Percentiles rank a stretch among this genome's conserved stretches.
phyloP scores from a whole-genome alignment of 1,140 invertebrate genomes.

The Drosophila bipectinata region DNA sequence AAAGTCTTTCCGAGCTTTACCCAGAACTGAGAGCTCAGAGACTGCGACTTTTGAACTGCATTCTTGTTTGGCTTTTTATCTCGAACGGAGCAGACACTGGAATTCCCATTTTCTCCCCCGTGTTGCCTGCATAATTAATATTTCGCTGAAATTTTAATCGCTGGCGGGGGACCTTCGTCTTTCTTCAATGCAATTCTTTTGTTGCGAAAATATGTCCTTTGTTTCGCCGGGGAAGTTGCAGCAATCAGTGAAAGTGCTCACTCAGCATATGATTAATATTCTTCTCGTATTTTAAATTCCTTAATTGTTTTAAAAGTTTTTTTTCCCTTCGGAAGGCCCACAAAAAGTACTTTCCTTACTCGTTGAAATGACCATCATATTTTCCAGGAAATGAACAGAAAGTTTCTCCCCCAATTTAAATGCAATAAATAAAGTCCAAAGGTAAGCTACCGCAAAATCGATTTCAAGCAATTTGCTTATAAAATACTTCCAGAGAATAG shows the following conservation, averaged over 20 bases:
- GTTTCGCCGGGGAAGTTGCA: conserved; percentile 34
- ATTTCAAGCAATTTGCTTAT: conserved; percentile 16
- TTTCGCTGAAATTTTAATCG: conserved; percentile 39
- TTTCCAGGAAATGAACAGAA: conserved; percentile 1
- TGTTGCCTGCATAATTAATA: conserved; percentile 67
- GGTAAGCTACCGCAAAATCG: background rate
- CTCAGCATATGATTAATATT: conserved; percentile 5
- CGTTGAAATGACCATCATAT: background rate
- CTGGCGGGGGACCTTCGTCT: background rate
- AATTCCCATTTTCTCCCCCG: conserved; percentile 11
- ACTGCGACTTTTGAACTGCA: conserved; percentile 11
- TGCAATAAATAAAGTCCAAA: conserved; percentile 1
- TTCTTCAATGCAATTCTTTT: conserved; percentile 49
- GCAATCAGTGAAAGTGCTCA: conserved; percentile 51
- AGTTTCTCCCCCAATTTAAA: conserved; percentile 1
- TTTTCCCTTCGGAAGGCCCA: background rate
- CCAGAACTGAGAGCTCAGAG: background rate
- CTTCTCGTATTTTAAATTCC: background rate
- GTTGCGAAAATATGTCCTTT: conserved; percentile 57
- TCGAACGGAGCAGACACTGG: conserved; percentile 25
- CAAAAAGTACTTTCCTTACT: background rate
- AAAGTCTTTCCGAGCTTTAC: conserved; percentile 12
- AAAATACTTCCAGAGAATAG: conserved; percentile 1
- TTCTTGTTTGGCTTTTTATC: conserved; percentile 42
- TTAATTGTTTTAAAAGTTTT: conserved; percentile 31